Percentiles rank a stretch among this genome's conserved stretches.
Evolutionary conservation across 2,113 vertebrate species (phyloP).

Genomic region (Murina feae): DNA sequence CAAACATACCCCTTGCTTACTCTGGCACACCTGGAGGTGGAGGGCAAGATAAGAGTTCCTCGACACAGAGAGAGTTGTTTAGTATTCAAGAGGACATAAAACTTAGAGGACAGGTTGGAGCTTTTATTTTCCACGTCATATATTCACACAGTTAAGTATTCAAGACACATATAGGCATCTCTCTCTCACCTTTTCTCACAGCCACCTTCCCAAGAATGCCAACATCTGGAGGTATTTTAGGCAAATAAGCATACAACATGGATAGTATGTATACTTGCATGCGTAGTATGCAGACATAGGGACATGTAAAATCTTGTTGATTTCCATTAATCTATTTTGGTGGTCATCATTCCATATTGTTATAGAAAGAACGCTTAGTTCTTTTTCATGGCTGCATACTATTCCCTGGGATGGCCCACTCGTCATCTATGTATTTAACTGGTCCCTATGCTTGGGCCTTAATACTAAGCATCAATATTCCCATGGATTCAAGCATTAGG

Average conservation of each 20-base stretch:
- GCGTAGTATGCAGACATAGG: no score
- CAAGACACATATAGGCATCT: not conserved
- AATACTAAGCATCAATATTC: rapidly evolving
- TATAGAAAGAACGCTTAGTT: rapidly evolving
- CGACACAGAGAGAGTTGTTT: not conserved
- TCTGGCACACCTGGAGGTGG: not conserved
- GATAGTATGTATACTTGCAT: rapidly evolving
- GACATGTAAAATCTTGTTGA: not conserved
- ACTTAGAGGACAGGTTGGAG: not conserved
- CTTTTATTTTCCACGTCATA: no score
- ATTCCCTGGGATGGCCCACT: rapidly evolving
- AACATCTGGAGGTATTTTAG: not conserved
- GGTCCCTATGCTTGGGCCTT: not conserved
- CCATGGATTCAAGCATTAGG: not conserved
- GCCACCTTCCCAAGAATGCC: not conserved
- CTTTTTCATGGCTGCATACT: not conserved
- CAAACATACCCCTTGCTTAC: rapidly evolving
- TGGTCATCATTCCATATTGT: no score
- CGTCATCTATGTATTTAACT: not conserved
- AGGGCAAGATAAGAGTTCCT: not conserved
- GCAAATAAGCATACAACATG: rapidly evolving
- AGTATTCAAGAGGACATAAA: not conserved
- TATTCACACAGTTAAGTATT: not conserved
- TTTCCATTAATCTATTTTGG: not conserved
- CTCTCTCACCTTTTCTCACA: not conserved